Evolutionary conservation across 2,888 invertebrate genomes (phyloP), one percentile per base, ranked within the genome.

Genomic region (Meliscaeva auricollis): DNA sequence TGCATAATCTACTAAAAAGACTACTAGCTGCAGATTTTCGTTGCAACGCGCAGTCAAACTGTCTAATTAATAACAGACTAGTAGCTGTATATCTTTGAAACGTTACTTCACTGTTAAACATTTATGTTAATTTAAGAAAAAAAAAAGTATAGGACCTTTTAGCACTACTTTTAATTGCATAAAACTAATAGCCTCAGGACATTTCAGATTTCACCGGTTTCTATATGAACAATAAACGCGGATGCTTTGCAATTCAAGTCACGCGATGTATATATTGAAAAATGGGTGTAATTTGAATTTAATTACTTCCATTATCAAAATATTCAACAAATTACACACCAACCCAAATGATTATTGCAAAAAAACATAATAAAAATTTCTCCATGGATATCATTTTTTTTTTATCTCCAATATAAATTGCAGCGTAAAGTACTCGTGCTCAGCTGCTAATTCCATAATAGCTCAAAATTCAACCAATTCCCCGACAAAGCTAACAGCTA

Each of bases 211-310:
- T 4, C 13, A 20, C 20, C 11, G 3, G 8, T 20, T 58, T 58
- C 20, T 13, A 58, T 13, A 58, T 20, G 20, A 35, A 17, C 13
- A 56, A 35, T 8, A 8, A 46, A 8, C 17, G 78, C 70, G 62
- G 73, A 76, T 85, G 62, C 72, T 73, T 76, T 62, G 50, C 26
- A n/a, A 85, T 77, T 76, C 76, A 50, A 58, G 85, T 81, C 85
- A 85, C 81, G 85, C 69, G 46, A 64, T 64, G 68, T 5, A 32
- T 48, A 72, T 64, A 58, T 73, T 77, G 69, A 76, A 76, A 73
- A 64, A 81, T 73, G 58, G 69, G 73, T 69, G 85, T 66, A 35
- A 66, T 66, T 66, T 66, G 5, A 35, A 35, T 35, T 50, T 66
- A 66, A 66, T 66, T 66, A 50, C 66, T 35, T 35, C n/a, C 30